Conservation (phyloP, 2,888 invertebrate genomes). For the Sericinus montela region DNA sequence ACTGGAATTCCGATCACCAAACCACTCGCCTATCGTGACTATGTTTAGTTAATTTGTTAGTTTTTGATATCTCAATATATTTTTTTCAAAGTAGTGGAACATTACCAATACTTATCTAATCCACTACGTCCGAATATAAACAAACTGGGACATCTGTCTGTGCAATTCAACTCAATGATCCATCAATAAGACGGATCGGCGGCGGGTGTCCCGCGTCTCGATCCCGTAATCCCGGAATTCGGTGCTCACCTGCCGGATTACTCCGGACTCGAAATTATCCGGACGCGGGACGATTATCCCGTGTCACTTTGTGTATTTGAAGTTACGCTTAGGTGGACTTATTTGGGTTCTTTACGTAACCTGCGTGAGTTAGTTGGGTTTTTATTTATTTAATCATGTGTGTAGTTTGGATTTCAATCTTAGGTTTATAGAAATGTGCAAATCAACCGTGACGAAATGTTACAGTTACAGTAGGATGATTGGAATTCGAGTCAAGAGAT, state of each 20-base stretch:
- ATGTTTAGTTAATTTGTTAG: no score
- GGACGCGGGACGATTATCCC: constrained; percentile 10
- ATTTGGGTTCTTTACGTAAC: background rate
- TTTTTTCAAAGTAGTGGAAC: no score
- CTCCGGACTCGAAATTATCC: constrained; percentile 21
- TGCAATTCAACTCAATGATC: constrained; percentile 47
- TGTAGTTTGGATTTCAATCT: no score
- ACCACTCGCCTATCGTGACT: no score
- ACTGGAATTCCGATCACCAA: no score
- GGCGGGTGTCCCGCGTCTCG: constrained; percentile 25
- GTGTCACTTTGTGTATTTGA: constrained; percentile 13
- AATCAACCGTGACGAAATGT: no score
- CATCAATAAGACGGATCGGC: constrained; percentile 59
- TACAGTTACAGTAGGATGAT: no score
- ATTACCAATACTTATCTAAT: background rate
- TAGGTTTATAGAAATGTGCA: no score
- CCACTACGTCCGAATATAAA: background rate
- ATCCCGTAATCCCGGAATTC: constrained; percentile 40
- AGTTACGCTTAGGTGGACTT: constrained; percentile 14
- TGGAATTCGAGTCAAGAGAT: no score
- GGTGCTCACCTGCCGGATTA: constrained; percentile 61
- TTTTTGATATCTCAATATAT: no score
- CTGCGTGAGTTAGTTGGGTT: no score
- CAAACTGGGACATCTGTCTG: constrained; percentile 52
- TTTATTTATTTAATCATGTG: no score